Conservation (phyloP, 2,797 vertebrate genomes). For the Sebastes itinus region DNA sequence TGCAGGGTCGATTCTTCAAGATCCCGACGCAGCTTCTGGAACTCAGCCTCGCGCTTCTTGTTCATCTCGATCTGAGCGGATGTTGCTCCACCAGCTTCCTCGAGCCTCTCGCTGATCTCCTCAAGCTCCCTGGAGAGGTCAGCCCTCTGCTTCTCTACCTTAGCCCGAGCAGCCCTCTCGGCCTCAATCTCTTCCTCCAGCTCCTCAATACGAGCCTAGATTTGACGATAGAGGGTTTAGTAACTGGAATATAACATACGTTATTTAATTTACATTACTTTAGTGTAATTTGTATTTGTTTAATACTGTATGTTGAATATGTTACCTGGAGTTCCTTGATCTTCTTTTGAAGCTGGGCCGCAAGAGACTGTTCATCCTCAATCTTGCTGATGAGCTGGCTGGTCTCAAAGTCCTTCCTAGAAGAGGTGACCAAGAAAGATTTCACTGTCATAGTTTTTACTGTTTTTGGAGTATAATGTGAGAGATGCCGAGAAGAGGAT, state of each 20-base stretch:
- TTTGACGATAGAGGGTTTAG: neutral
- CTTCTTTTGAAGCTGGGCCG: slow-evolving; percentile 80
- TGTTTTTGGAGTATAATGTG: neutral
- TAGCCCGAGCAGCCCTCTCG: slow-evolving; percentile 79
- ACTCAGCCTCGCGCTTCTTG: slow-evolving; percentile 88
- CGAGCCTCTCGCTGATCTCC: slow-evolving; percentile 87
- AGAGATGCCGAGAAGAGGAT: neutral
- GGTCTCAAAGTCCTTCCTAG: slow-evolving; percentile 91
- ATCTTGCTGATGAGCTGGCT: slow-evolving; percentile 87
- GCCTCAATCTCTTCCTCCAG: slow-evolving; percentile 89
- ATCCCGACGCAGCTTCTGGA: slow-evolving; percentile 86
- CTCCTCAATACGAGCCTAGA: slow-evolving; percentile 87
- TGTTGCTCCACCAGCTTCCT: slow-evolving; percentile 87
- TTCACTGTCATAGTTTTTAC: neutral
- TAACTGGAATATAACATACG: neutral
- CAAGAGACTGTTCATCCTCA: slow-evolving; percentile 86
- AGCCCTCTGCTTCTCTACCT: slow-evolving; percentile 86
- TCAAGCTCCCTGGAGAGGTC: slow-evolving; percentile 87
- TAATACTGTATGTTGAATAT: no score
- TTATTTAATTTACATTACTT: no score
- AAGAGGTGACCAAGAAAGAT: neutral
- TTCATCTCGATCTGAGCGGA: slow-evolving; percentile 84
- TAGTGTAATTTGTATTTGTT: no score
- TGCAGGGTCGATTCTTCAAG: slow-evolving; percentile 46
- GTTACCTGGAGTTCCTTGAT: slow-evolving; percentile 88